Evolutionary conservation across 2,113 vertebrate species (phyloP).

Genomic region (Cochlearius cochlearius): DNA sequence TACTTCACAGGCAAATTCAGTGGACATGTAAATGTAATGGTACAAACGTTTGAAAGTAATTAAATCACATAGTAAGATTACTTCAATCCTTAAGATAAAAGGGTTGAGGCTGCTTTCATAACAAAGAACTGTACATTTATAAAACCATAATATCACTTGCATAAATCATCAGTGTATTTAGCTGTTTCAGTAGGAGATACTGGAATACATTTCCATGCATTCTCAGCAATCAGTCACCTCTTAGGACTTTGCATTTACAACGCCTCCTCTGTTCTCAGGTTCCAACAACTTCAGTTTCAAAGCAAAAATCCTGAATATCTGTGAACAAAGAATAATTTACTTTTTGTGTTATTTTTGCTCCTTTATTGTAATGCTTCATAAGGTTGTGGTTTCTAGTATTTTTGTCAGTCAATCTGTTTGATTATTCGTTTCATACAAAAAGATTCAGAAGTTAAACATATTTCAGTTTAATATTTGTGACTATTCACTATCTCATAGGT

Average conservation of each 20-base stretch:
- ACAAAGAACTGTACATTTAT: not conserved
- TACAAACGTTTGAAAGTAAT: not conserved
- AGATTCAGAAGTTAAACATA: not conserved
- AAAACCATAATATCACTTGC: slow-evolving; percentile 22
- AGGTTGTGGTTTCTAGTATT: not conserved
- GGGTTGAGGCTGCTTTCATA: not conserved
- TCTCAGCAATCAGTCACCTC: not conserved
- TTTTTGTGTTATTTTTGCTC: not conserved
- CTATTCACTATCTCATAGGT: not conserved
- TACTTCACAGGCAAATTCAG: not conserved
- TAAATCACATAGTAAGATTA: not conserved
- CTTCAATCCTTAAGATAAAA: slow-evolving; percentile 21
- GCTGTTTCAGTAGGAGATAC: not conserved
- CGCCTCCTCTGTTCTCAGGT: not conserved
- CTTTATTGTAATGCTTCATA: not conserved
- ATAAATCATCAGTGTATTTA: slow-evolving; percentile 6
- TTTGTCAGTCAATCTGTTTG: not conserved
- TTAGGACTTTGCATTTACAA: not conserved
- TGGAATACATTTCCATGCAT: not conserved
- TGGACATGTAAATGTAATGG: not conserved
- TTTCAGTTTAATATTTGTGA: not conserved
- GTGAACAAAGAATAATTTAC: not conserved
- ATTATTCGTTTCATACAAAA: not conserved
- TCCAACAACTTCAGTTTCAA: not conserved
- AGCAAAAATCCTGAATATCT: not conserved